Conservation (phyloP, 2,113 vertebrate genomes). For the Paracanthobrama guichenoti region DNA sequence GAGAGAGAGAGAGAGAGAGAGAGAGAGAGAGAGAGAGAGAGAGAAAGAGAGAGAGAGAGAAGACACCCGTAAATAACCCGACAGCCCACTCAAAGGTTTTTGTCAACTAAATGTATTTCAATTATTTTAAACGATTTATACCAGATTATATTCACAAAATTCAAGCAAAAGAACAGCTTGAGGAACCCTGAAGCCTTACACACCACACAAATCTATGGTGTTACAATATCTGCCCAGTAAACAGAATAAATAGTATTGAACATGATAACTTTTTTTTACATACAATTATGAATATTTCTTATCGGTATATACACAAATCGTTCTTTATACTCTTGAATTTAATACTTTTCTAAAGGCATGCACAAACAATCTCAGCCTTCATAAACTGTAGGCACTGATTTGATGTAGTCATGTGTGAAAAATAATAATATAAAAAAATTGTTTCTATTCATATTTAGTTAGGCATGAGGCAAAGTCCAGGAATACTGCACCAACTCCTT, state of each 20-base stretch:
- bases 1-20: no score
- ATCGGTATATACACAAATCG: neutral
- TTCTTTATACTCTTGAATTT: neutral
- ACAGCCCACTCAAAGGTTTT: neutral
- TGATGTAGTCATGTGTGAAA: neutral
- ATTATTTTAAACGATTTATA: conserved; percentile 45
- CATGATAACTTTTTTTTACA: neutral
- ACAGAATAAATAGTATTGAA: conserved; percentile 23
- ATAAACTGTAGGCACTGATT: conserved; percentile 22
- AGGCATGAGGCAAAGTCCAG: conserved; percentile 10
- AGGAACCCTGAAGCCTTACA: conserved; percentile 61
- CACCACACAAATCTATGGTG: conserved; percentile 59
- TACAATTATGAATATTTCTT: conserved; percentile 9
- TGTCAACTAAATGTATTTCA: conserved; percentile 30
- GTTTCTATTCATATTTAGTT: neutral
- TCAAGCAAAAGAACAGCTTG: conserved; percentile 50
- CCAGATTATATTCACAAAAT: conserved; percentile 48
- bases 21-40: no score
- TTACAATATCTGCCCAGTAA: neutral
- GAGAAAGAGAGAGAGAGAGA: no score
- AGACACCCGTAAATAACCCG: neutral
- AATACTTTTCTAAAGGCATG: conserved; percentile 13
- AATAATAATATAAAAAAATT: neutral
- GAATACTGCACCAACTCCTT: conserved; percentile 13
- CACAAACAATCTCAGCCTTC: conserved; percentile 4